Evolutionary conservation across 2,113 vertebrate species (phyloP).

Genomic region (Ictalurus punctatus): DNA sequence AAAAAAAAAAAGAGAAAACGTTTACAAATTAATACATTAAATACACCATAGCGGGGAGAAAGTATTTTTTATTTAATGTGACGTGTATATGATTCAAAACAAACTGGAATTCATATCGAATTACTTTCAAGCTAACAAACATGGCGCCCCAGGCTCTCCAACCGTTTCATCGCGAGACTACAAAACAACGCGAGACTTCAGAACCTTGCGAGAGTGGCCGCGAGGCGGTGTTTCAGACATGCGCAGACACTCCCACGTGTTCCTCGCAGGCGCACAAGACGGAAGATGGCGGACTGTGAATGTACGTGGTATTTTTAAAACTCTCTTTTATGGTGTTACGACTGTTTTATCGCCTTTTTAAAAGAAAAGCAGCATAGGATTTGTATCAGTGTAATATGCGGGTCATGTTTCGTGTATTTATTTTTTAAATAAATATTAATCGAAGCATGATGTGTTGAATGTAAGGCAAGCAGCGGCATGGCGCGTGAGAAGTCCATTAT

Average conservation of each 20-base stretch:
- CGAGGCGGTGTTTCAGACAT: slow-evolving; percentile 20
- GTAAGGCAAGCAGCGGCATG: not conserved
- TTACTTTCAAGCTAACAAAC: not conserved
- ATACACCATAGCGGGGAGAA: not conserved
- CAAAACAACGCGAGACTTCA: not conserved
- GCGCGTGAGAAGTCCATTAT: not conserved
- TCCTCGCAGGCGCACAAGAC: slow-evolving; percentile 10
- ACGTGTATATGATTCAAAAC: not conserved
- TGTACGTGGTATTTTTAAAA: slow-evolving; percentile 32
- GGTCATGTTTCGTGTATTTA: not conserved
- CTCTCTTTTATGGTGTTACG: not conserved
- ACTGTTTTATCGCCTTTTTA: not conserved
- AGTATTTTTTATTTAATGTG: not conserved
- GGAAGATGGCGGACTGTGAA: slow-evolving; percentile 63
- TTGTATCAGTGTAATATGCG: not conserved
- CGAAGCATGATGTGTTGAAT: not conserved
- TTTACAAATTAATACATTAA: not conserved
- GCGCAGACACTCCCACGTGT: slow-evolving; percentile 46
- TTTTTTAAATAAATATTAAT: too few species aligned
- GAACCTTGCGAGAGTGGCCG: not conserved
- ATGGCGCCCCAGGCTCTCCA: not conserved
- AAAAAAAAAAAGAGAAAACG: not conserved
- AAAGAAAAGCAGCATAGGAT: not conserved
- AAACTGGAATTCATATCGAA: not conserved
- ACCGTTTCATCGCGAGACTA: not conserved